phyloP scores from a whole-genome alignment of 2,113 vertebrate genomes.

The Thamnophis sirtalis region DNA sequence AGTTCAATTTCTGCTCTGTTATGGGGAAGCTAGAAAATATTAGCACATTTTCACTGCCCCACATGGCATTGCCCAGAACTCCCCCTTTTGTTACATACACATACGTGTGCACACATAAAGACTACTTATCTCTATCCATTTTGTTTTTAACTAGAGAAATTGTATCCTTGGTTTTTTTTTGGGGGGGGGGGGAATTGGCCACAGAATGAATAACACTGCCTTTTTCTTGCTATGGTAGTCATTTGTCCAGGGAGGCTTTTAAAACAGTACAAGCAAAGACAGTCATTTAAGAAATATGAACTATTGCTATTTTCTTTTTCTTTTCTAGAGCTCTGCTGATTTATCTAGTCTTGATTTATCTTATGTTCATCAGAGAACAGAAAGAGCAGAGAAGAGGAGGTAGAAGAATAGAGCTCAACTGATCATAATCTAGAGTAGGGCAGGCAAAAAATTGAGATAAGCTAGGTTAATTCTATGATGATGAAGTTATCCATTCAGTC shows the following conservation, averaged over 20 bases:
- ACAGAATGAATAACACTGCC: background rate
- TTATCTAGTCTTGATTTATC: background rate
- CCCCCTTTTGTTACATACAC: background rate
- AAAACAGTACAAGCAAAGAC: background rate
- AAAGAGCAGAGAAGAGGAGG: background rate
- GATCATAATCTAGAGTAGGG: background rate
- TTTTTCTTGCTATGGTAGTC: background rate
- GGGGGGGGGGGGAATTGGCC: too few species aligned
- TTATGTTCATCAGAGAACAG: background rate
- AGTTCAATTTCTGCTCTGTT: background rate
- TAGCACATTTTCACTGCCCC: background rate
- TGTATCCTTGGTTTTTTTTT: background rate
- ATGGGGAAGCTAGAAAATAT: background rate
- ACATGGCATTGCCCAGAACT: background rate
- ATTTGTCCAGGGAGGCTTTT: background rate
- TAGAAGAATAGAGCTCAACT: background rate
- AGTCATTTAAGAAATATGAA: background rate
- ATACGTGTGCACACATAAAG: background rate
- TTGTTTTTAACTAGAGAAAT: background rate
- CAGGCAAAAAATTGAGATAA: background rate
- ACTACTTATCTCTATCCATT: background rate
- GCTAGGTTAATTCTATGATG: background rate
- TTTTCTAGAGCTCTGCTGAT: background rate
- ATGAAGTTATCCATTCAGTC: too few species aligned
- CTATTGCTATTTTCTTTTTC: background rate